A percentile compares a stretch with the other conserved stretches of the same genome.
phyloP scores from a whole-genome alignment of 2,797 vertebrate genomes.

The Octomys mimax region DNA sequence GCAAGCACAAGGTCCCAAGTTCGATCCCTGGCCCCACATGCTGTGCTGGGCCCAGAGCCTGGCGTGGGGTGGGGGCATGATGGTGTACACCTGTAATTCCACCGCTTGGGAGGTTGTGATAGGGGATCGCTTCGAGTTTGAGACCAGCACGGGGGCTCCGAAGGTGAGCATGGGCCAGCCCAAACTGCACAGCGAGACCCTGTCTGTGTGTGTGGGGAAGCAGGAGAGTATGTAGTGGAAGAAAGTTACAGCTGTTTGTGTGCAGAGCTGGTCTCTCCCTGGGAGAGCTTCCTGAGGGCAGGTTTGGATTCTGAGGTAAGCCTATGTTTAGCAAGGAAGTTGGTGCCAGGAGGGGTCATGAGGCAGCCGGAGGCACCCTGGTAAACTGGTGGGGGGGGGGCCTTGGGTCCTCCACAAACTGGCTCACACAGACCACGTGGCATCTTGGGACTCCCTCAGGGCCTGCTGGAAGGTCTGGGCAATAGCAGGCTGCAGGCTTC shows the following conservation, averaged over 20 bases:
- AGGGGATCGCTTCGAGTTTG: too few relatives aligned
- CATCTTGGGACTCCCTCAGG: not conserved
- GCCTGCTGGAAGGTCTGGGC: not conserved
- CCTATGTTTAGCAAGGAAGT: not conserved
- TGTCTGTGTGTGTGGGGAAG: too few relatives aligned
- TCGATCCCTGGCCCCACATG: too few relatives aligned
- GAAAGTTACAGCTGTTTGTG: not conserved
- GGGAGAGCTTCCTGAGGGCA: not conserved
- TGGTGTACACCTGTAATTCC: too few relatives aligned
- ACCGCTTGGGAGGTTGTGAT: too few relatives aligned
- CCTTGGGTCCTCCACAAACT: not conserved
- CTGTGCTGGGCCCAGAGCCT: too few relatives aligned
- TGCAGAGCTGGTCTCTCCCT: not conserved
- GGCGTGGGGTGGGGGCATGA: too few relatives aligned
- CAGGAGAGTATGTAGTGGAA: not conserved
- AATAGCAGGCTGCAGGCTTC: not conserved
- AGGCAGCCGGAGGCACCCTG: not conserved
- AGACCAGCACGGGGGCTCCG: too few relatives aligned
- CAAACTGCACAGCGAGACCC: too few relatives aligned
- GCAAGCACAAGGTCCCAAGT: too few relatives aligned
- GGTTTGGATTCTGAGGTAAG: not conserved
- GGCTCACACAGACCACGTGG: rapidly evolving
- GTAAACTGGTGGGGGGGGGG: not conserved
- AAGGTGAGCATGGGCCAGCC: too few relatives aligned
- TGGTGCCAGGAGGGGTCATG: not conserved